A percentile compares a stretch with the other conserved stretches of the same genome.
Evolutionary conservation across 1,140 invertebrate species (phyloP).

Genomic region (Pseudoatta argentina): DNA sequence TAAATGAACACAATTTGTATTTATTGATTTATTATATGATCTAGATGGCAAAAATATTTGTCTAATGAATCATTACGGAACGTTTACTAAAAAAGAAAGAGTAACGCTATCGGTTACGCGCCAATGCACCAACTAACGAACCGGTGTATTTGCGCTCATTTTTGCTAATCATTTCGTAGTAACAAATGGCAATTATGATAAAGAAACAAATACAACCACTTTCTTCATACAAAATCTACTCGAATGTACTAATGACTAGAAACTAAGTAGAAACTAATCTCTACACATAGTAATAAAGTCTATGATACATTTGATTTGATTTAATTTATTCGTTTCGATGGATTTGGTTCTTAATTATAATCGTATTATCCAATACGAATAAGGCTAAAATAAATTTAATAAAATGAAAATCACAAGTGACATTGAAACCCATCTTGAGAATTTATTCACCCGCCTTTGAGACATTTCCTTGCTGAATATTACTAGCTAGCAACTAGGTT

Average conservation of each 20-base stretch:
- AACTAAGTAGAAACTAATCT: background rate
- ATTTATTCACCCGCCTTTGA: background rate
- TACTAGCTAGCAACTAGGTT: conserved; percentile 70
- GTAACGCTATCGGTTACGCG: conserved; percentile 69
- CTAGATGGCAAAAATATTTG: conserved; percentile 13
- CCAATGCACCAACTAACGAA: conserved; percentile 69
- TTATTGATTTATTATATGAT: conserved; percentile 10
- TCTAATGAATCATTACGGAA: conserved; percentile 23
- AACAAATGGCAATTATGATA: conserved; percentile 10
- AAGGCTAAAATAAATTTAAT: background rate
- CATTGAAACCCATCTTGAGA: background rate
- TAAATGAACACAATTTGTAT: background rate
- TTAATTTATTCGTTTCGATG: background rate
- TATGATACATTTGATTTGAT: background rate
- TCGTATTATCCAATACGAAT: background rate
- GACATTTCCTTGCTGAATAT: conserved; percentile 22
- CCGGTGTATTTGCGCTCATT: conserved; percentile 67
- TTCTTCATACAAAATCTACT: conserved; percentile 2
- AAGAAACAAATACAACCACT: background rate
- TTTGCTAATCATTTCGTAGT: conserved; percentile 4
- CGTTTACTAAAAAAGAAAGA: conserved; percentile 42
- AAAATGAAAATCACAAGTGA: background rate
- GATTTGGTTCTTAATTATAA: background rate
- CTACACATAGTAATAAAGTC: background rate
- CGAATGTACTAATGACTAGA: background rate